Percentiles rank a stretch among this genome's conserved stretches.
Conservation (phyloP, 2,113 vertebrate genomes). For the Bubalus kerabau region DNA sequence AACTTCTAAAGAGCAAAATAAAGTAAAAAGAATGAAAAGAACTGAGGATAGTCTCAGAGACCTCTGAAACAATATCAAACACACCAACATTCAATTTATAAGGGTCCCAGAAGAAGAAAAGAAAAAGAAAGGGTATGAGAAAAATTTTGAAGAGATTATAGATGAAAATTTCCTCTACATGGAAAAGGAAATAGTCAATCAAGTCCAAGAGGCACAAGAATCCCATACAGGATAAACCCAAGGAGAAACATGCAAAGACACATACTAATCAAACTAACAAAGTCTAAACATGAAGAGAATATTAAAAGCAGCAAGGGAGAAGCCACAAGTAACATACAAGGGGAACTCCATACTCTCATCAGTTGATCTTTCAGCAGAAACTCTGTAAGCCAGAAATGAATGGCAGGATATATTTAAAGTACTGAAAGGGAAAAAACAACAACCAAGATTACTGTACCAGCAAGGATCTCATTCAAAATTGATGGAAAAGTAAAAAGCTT, state of each 20-base stretch:
- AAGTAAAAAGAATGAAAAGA: neutral
- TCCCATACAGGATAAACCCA: neutral
- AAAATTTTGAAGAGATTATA: neutral
- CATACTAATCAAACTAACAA: neutral
- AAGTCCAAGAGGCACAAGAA: neutral
- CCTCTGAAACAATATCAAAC: neutral
- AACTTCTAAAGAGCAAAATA: neutral
- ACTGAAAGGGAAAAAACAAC: neutral
- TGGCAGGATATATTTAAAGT: neutral
- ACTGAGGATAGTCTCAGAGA: neutral
- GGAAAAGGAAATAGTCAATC: neutral
- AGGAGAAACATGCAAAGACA: neutral
- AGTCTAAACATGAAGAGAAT: accelerated
- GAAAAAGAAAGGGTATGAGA: neutral
- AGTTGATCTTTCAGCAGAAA: neutral
- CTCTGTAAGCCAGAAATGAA: neutral
- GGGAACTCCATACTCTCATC: too few relatives aligned
- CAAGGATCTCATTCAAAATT: neutral
- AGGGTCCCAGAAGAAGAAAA: neutral
- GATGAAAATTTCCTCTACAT: neutral
- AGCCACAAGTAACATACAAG: neutral
- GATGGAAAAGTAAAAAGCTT: neutral
- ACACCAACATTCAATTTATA: neutral
- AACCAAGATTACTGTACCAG: neutral
- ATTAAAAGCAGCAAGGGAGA: neutral